phyloP scores from a whole-genome alignment of 2,797 vertebrate species.

The Chiroxiphia lanceolata region DNA sequence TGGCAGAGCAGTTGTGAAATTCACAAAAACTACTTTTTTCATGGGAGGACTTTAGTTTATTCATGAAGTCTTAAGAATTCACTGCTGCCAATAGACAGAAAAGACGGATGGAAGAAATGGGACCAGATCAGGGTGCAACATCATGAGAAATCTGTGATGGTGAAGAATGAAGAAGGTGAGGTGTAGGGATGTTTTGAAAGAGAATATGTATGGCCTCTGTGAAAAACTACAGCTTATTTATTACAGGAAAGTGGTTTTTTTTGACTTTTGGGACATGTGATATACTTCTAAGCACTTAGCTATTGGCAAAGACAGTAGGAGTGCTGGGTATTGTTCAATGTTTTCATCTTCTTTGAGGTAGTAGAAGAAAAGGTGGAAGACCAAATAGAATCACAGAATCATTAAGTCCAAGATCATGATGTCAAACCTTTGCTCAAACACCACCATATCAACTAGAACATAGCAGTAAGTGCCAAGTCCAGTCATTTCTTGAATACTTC shows the following conservation, averaged over 20 bases:
- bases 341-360: not conserved
- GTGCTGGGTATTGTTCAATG: not conserved
- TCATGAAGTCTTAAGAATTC: not conserved
- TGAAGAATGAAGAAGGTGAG: not conserved
- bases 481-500: not conserved
- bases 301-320: not conserved
- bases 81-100: not conserved
- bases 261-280: not conserved
- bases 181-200: not conserved
- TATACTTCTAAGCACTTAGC: not conserved
- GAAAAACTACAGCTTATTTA: not conserved
- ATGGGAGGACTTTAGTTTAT: not conserved
- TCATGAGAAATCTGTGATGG: not conserved
- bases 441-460: not conserved
- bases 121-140: not conserved
- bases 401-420: not conserved
- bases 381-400: not conserved
- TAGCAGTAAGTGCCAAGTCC: accelerated
- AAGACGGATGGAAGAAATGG: not conserved
- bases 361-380: not conserved
- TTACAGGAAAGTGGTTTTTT: not conserved
- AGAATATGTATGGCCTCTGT: not conserved
- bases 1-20: not conserved
- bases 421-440: not conserved
- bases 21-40: not conserved